These are phyloP conservation scores for Callorhinus ursinus DNA, from an alignment of 2,113 vertebrate species.

Conservation along the genomic window DNA sequence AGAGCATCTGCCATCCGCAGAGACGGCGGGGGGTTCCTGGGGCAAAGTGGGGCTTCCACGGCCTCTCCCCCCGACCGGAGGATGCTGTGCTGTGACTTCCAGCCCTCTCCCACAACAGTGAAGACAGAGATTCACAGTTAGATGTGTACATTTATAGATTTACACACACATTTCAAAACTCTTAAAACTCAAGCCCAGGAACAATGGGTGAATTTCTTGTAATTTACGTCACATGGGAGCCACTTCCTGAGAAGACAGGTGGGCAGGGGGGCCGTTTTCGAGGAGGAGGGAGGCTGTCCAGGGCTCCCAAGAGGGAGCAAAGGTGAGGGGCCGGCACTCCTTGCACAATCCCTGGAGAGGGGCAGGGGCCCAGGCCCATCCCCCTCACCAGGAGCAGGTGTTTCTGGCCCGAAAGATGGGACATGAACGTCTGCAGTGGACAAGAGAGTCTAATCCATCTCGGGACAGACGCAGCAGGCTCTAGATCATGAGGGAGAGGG, in stretches of 20 bases:
- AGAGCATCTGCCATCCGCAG: background rate
- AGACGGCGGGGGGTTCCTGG: fast-evolving
- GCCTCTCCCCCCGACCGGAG: too few relatives aligned
- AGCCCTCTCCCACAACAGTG: background rate
- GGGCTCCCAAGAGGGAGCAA: background rate
- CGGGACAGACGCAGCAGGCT: background rate
- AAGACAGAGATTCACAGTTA: background rate
- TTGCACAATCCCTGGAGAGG: background rate
- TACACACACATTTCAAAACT: background rate
- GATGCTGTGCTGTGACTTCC: background rate
- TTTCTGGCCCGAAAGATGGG: background rate
- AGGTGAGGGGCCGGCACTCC: fast-evolving
- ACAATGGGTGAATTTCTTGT: background rate
- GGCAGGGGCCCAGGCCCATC: background rate
- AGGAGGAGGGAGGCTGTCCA: too few relatives aligned
- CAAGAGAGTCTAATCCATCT: too few relatives aligned
- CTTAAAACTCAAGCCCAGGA: background rate
- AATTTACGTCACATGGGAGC: background rate
- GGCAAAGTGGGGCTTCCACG: fast-evolving
- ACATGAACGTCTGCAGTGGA: too few relatives aligned
- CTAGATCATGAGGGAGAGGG: background rate
- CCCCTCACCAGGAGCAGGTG: fast-evolving
- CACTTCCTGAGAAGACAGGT: background rate
- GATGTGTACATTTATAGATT: background rate
- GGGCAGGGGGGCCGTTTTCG: background rate